These are phyloP conservation scores for Nylanderia fulva DNA, from an alignment of 1,140 invertebrate species.

Conservation along the genomic window DNA sequence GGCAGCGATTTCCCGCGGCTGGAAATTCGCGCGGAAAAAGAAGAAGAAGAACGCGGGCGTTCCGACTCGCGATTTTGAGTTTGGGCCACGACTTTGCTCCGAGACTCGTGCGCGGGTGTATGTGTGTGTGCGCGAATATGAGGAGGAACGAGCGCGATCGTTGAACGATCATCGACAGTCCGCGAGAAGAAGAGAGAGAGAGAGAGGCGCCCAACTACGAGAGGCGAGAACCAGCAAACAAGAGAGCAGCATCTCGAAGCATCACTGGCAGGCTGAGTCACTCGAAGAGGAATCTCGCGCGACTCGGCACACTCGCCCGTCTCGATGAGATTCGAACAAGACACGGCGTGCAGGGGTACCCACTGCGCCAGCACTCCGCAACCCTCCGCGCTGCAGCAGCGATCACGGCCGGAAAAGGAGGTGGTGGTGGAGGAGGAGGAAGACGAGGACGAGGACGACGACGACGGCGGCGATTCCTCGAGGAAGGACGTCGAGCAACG, in stretches of 20 bases:
- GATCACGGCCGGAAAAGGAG: conserved; percentile 70
- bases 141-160: conserved; percentile 26
- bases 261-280: conserved; percentile 79
- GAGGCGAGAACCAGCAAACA: background rate
- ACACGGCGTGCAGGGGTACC: conserved; percentile 86
- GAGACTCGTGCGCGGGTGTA: background rate
- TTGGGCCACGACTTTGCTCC: background rate
- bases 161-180: background rate
- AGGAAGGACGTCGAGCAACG: conserved; percentile 75
- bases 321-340: conserved; percentile 86
- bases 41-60: conserved; percentile 34
- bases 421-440: conserved; percentile 77
- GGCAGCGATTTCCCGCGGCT: conserved; percentile 28
- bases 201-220: too few species aligned
- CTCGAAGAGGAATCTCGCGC: conserved; percentile 84
- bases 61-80: conserved; percentile 41
- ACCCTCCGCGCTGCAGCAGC: conserved; percentile 81
- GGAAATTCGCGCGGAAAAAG: conserved; percentile 15
- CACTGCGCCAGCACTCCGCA: conserved; percentile 86
- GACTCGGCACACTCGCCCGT: conserved; percentile 82
- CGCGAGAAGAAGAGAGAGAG: background rate
- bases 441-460: conserved; percentile 44
- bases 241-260: conserved; percentile 10
- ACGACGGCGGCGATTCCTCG: conserved; percentile 54
- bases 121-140: background rate